Conservation (phyloP, 2,797 vertebrate species). For the Gambelia wislizenii region DNA sequence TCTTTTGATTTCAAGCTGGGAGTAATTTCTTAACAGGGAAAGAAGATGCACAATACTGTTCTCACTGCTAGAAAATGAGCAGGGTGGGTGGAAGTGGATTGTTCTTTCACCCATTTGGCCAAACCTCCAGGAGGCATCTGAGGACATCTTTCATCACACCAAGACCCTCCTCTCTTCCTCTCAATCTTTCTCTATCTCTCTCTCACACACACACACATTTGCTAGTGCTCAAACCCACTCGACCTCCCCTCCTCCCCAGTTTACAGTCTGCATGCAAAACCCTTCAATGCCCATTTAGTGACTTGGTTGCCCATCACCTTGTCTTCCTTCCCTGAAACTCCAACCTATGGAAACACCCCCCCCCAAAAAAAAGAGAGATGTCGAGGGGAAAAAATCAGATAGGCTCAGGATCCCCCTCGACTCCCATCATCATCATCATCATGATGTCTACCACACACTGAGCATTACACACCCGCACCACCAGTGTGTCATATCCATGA, state of each 20-base stretch:
- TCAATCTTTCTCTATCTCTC: not conserved
- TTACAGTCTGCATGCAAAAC: not conserved
- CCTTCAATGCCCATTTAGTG: not conserved
- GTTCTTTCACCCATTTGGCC: constrained; percentile 17
- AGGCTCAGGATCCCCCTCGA: not conserved
- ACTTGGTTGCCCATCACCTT: not conserved
- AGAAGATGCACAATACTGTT: not conserved
- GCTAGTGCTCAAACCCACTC: not conserved
- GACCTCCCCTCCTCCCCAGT: too few species aligned
- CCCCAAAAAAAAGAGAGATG: not conserved
- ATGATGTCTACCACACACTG: too few species aligned
- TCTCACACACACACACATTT: too few species aligned
- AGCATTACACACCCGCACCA: not conserved
- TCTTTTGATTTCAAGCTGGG: not conserved
- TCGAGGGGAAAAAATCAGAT: not conserved
- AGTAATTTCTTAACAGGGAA: not conserved
- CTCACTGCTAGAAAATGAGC: not conserved
- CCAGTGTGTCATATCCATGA: not conserved
- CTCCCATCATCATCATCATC: not conserved
- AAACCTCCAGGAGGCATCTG: constrained; percentile 64
- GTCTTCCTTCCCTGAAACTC: not conserved
- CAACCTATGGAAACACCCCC: not conserved
- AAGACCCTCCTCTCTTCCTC: not conserved
- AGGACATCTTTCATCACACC: constrained; percentile 49
- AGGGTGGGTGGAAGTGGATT: not conserved